Evolutionary conservation across 2,797 vertebrate genomes (phyloP), one percentile per base, ranked within the genome.

Genomic region (Chromobotia macracanthus): DNA sequence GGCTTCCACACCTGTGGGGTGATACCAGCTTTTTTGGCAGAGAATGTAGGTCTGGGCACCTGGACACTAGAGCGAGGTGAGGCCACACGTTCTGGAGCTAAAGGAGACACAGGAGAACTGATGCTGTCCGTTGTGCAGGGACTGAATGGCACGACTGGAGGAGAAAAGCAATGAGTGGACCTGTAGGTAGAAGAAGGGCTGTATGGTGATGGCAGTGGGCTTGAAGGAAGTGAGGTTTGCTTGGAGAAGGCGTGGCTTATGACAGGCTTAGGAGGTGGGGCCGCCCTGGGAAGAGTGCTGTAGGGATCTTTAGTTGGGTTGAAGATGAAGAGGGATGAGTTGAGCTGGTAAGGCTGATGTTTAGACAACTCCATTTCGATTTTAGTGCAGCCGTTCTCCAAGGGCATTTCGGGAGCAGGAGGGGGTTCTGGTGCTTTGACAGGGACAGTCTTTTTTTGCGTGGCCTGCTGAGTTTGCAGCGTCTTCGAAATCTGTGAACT

Each of bases 1-100:
- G 98, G 97, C 91, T 93, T 98, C 97, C 98, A 99, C 96, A 99
- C 98, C 98, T 99, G 97, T 11, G 96, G 91, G 88, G 94, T 92
- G 67, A 99, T 96, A 77, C 97, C 98, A 4, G 94, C 95, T 11
- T 93, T 97, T 91, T 93, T 95, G 84, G 97, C 95, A 82, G 96
- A 98, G 92, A 97, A 99, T 21, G 92, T 95, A 25, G 98, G 98
- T 80, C 95, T 94, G 11, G 97, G 97, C 4, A 95, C 94, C 86
- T 97, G 96, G 80, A 92, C 82, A 19, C 84, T 87, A 0, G 88
- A 91, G 60, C 94, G 90, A 3, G 95, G 93, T 0, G 95, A 95
- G 82, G 94, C 91, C 18, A 94, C 91, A 76, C 89, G 90, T 80
- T 95, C 94, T 58, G 91, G 89, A 84, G 92, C 88, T 84, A 90